Evolutionary conservation across 2,113 vertebrate genomes (phyloP), one percentile per base, ranked within the genome.

Genomic region (Poeciliopsis prolifica): DNA sequence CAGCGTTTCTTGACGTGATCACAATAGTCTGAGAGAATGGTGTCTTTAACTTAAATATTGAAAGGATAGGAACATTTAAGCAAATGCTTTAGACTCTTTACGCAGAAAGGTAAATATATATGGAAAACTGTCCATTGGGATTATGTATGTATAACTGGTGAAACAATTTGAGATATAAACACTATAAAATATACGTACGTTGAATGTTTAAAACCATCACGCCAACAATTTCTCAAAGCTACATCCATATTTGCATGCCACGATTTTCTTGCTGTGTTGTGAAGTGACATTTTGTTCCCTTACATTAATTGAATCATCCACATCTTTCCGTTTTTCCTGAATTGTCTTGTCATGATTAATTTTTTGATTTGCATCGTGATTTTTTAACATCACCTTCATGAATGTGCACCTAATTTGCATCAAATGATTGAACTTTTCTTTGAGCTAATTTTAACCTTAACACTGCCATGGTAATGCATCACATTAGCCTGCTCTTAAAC

Each of bases 361-460:
- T 72, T 84, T 85, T 84, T 37, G 81, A 89, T 84, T 28, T 89
- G 92, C 91, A 93, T 89, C 33, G 44, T 88, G 90, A 91, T 79
- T 37, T 37, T 87, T 78, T 92, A 93, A 91, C 88, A 86, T 82
- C 54, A 89, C 88, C 74, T 81, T 88, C 44, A 89, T 92, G 83
- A 89, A 85, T 92, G 76, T 93, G 86, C 88, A 88, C 89, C 89
- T 89, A 87, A 87, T 92, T 79, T 94, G 89, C 89, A 91, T 91
- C 84, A 68, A 81, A 77, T 83, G 78, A 79, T 81, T 92, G 83
- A 88, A 73, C 79, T 86, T 79, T 90, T 80, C 87, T 89, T 88
- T 89, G 35, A 89, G 72, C 92, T 92, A 89, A 93, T 90, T 81
- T 90, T 93, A 89, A 92, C 89, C 86, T 88, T 93, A 92, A 94